Base-by-base conservation (phyloP, 2,113 vertebrate species). In the Ammodytes dubius region DNA sequence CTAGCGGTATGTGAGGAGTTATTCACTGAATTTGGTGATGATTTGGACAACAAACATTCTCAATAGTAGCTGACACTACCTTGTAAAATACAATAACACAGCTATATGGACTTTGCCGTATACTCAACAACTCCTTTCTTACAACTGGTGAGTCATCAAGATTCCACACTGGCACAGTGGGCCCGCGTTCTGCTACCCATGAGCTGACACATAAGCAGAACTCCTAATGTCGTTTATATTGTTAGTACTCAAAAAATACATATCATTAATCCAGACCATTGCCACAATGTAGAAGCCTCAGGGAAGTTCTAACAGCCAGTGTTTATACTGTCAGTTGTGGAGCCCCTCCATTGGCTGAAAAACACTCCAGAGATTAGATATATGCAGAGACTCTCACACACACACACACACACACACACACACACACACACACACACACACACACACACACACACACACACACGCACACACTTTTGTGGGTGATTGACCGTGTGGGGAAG, bases 401-500 rank as follows among this genome's bases (percentile, higher is more conserved):
- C n/a, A n/a, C n/a, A n/a, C n/a, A n/a, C n/a, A n/a, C n/a, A n/a
- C n/a, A n/a, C n/a, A n/a, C n/a, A n/a, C n/a, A n/a, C n/a, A n/a
- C n/a, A n/a, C n/a, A n/a, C 27, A 27, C 27, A 27, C 27, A 27
- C 27, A 27, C 27, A 27, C 27, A 27, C 27, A 27, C 27, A 14
- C 14, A 52, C 0, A 68, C 49, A n/a, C 65, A 67, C 35, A 61
- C 50, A 59, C 35, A 50, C 54, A 45, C 68, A 63, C 58, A 52
- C 61, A 4, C 35, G 64, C 49, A 73, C 12, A 9, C 61, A 27
- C 15, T 53, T 57, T 47, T 12, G 58, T 63, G 47, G 40, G 14
- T 79, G 80, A 73, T 72, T n/a, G 7, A 49, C 72, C 68, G 58
- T 54, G 49, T 72, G 57, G 59, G 45, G 50, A 68, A 71, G 76